Evolutionary conservation across 2,797 vertebrate species (phyloP).

Genomic region (Hypotaenidia philippensis): DNA sequence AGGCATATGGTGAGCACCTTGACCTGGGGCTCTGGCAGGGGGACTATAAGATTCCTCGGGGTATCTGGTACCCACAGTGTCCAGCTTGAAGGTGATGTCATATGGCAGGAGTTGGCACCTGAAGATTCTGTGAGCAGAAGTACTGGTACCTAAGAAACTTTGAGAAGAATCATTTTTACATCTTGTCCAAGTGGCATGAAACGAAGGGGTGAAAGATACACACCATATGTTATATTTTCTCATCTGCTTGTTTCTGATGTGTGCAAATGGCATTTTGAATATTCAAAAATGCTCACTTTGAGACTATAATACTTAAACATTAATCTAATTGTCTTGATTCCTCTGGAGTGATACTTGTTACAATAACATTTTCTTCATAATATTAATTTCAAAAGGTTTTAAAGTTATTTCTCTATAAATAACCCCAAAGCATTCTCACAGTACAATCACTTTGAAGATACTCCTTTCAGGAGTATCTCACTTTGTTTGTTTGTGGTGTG

Average conservation of each 20-base stretch:
- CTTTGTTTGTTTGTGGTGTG: background rate
- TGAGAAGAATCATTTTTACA: background rate
- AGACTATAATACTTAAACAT: background rate
- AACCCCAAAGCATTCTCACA: background rate
- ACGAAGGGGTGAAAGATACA: background rate
- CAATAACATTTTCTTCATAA: background rate
- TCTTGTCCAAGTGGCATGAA: background rate
- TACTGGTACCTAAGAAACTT: background rate
- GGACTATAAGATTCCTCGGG: background rate
- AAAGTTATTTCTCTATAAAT: background rate
- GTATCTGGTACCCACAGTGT: background rate
- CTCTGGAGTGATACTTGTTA: background rate
- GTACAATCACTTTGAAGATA: background rate
- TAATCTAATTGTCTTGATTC: background rate
- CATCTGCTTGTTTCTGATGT: background rate
- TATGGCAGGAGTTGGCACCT: fast-evolving
- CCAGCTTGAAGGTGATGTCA: background rate
- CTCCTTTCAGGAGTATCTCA: background rate
- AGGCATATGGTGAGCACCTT: background rate
- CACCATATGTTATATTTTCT: background rate
- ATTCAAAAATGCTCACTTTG: background rate
- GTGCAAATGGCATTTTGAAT: background rate
- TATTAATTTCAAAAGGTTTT: background rate
- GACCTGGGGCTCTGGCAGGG: background rate
- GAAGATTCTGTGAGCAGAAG: background rate